phyloP scores from a whole-genome alignment of 2,113 vertebrate genomes.

The Nothoprocta perdicaria region DNA sequence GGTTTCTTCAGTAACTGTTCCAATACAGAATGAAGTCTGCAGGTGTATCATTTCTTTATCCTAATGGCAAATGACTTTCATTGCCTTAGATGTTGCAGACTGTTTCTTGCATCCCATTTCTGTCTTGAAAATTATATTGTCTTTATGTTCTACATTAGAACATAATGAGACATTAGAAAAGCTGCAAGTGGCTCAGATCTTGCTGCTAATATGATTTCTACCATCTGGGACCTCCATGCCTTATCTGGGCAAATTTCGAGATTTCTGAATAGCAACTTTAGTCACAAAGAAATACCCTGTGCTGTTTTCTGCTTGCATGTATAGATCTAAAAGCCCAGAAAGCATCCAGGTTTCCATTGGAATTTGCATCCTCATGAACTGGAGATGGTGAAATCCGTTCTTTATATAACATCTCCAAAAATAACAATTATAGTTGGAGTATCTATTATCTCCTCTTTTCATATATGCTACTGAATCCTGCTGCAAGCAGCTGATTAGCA shows the following conservation, averaged over 20 bases:
- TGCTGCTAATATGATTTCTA: background rate
- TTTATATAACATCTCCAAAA: background rate
- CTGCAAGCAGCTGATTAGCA: background rate
- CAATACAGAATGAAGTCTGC: background rate
- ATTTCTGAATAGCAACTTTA: background rate
- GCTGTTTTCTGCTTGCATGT: background rate
- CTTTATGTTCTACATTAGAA: background rate
- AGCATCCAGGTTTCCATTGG: background rate
- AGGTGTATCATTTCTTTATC: background rate
- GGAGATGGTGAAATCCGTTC: background rate
- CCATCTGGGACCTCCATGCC: background rate
- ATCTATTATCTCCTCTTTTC: background rate
- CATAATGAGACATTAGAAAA: background rate
- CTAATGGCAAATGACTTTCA: background rate
- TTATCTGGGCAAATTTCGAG: background rate
- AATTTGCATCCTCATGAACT: accelerated
- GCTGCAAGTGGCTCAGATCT: background rate
- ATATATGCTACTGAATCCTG: background rate
- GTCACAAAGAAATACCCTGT: background rate
- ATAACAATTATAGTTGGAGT: background rate
- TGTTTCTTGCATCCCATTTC: background rate
- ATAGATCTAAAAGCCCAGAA: background rate
- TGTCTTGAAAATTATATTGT: background rate
- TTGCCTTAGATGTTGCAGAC: background rate
- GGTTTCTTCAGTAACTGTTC: background rate